These are phyloP conservation scores for Drosophila nigricruria DNA, from an alignment of 2,888 invertebrate species.

Conservation along the genomic window DNA sequence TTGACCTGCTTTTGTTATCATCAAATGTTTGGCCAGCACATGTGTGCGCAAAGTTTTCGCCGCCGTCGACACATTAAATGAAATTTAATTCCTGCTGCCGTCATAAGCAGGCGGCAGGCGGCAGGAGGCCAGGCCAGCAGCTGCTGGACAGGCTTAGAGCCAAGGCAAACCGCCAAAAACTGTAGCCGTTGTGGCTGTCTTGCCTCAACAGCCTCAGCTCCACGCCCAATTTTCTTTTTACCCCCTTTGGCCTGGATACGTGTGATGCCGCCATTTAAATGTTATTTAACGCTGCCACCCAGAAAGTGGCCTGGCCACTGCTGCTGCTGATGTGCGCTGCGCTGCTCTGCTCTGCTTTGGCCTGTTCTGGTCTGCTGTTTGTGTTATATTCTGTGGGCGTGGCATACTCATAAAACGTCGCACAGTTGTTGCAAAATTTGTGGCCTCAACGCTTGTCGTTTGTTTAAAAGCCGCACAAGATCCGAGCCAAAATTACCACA, in stretches of 20 bases:
- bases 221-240: not conserved
- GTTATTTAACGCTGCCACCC: slow-evolving; percentile 73
- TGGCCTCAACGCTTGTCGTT: slow-evolving; percentile 53
- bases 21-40: slow-evolving; percentile 67
- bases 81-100: slow-evolving; percentile 78
- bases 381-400: slow-evolving; percentile 30
- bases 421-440: slow-evolving; percentile 73
- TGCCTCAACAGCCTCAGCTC: slow-evolving; percentile 54
- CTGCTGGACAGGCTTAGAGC: slow-evolving; percentile 69
- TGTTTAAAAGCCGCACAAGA: slow-evolving; percentile 57
- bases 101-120: slow-evolving; percentile 68
- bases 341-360: not conserved
- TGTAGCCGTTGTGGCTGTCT: slow-evolving; percentile 53
- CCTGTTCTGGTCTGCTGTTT: slow-evolving; percentile 13
- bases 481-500: slow-evolving; percentile 34
- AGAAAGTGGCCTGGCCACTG: slow-evolving; percentile 47
- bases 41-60: slow-evolving; percentile 71
- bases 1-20: slow-evolving; percentile 78
- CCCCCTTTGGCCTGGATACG: slow-evolving; percentile 48
- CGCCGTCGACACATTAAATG: slow-evolving; percentile 73
- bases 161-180: slow-evolving; percentile 63
- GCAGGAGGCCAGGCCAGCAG: slow-evolving; percentile 12
- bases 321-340: slow-evolving; percentile 9
- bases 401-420: slow-evolving; percentile 65
- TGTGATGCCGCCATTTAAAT: slow-evolving; percentile 72